phyloP scores from a whole-genome alignment of 2,797 vertebrate genomes.

The Chaetodon trifasciatus region DNA sequence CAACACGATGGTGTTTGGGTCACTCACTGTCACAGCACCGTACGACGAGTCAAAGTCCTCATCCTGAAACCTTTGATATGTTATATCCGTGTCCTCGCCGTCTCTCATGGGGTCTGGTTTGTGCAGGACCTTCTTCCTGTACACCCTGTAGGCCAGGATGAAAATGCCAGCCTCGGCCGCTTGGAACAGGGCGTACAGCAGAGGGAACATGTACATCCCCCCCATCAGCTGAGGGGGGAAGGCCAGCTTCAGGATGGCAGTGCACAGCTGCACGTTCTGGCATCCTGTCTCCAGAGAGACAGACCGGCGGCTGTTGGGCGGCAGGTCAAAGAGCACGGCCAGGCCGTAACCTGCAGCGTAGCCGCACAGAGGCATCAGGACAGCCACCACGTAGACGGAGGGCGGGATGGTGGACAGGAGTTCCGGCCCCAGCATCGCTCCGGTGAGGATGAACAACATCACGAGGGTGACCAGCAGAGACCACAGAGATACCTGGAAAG shows the following conservation, averaged over 20 bases:
- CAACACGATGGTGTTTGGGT: constrained; percentile 84
- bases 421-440: constrained; percentile 95
- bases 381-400: constrained; percentile 91
- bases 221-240: constrained; percentile 94
- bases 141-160: constrained; percentile 92
- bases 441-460: constrained; percentile 96
- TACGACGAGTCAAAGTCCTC: constrained; percentile 91
- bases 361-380: constrained; percentile 95
- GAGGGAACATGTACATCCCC: constrained; percentile 97
- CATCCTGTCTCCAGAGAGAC: constrained; percentile 97
- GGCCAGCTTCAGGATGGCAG: constrained; percentile 96
- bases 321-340: constrained; percentile 90
- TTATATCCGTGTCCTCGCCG: constrained; percentile 89
- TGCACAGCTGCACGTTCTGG: constrained; percentile 98
- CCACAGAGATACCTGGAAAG: constrained; percentile 93
- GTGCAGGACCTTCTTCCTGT: constrained; percentile 88
- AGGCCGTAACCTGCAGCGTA: constrained; percentile 94
- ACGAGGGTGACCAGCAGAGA: constrained; percentile 93
- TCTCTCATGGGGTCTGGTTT: constrained; percentile 87
- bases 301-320: constrained; percentile 91
- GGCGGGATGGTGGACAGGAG: constrained; percentile 92
- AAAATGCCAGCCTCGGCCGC: constrained; percentile 94
- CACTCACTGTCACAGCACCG: constrained; percentile 88
- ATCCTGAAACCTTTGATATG: constrained; percentile 93
- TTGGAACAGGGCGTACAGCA: constrained; percentile 97